Conservation (phyloP, 1,140 invertebrate genomes). For the Sarcophaga peregrina region DNA sequence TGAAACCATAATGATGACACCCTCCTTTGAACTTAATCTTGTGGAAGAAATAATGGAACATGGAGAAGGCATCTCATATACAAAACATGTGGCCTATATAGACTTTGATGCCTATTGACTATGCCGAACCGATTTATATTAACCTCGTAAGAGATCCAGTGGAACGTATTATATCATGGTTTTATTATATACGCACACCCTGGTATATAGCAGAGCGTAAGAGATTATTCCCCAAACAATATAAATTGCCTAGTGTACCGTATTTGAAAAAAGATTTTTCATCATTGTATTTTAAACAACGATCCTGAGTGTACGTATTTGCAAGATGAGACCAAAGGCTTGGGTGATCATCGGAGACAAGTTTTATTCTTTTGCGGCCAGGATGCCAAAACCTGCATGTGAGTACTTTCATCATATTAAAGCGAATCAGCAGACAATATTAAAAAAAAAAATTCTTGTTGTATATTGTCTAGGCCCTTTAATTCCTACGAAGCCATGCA, state of each 20-base stretch:
- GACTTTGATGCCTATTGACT: constrained; percentile 80
- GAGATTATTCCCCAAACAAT: constrained; percentile 82
- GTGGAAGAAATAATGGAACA: constrained; percentile 69
- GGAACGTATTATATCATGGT: constrained; percentile 90
- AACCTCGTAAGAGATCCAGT: constrained; percentile 89
- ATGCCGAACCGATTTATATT: constrained; percentile 86
- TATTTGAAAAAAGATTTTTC: constrained; percentile 91
- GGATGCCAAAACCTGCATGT: constrained; percentile 81
- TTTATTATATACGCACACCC: constrained; percentile 84
- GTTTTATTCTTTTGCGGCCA: constrained; percentile 90
- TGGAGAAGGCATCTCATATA: constrained; percentile 72
- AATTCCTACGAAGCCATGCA: constrained; percentile 84
- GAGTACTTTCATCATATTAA: constrained; percentile 67
- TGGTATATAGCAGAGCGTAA: constrained; percentile 89
- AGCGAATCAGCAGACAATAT: background rate
- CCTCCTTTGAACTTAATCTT: constrained; percentile 77
- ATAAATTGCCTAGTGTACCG: constrained; percentile 80
- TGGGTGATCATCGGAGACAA: constrained; percentile 84
- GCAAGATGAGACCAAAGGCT: constrained; percentile 81
- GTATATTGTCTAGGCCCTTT: constrained; percentile 74
- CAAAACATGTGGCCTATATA: constrained; percentile 84
- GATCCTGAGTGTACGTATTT: constrained; percentile 86
- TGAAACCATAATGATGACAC: constrained; percentile 71
- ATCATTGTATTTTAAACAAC: constrained; percentile 82
- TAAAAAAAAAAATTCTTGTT: background rate